Evolutionary conservation across 2,797 vertebrate species (phyloP).

Genomic region (Apogon talboti): DNA sequence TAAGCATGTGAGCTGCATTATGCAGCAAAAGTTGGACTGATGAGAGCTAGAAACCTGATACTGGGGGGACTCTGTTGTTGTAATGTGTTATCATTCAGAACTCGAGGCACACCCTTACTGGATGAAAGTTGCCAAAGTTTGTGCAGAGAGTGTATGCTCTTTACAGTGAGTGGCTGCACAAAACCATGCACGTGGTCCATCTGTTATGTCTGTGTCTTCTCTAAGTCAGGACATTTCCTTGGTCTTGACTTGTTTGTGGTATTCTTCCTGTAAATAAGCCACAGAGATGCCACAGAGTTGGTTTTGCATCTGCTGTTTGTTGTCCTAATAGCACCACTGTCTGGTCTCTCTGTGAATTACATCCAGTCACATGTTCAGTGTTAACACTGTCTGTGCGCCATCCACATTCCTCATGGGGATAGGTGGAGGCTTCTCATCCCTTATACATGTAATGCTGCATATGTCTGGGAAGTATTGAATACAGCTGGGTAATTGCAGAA

Average conservation of each 20-base stretch:
- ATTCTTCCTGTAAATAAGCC: not conserved
- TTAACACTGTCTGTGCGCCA: not conserved
- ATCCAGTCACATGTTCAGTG: constrained; percentile 11
- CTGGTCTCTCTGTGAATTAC: constrained; percentile 47
- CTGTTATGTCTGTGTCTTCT: not conserved
- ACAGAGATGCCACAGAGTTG: not conserved
- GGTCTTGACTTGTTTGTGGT: not conserved
- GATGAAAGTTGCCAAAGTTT: not conserved
- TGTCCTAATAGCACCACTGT: constrained; percentile 36
- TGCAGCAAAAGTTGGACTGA: not conserved
- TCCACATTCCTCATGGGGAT: constrained; percentile 1
- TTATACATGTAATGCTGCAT: not conserved
- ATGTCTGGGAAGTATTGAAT: not conserved
- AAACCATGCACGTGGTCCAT: not conserved
- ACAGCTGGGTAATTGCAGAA: not conserved
- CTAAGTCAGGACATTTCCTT: too few relatives aligned
- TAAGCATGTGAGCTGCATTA: constrained; percentile 18
- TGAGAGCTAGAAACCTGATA: constrained; percentile 18
- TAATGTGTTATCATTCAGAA: constrained; percentile 37
- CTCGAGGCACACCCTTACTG: constrained; percentile 34
- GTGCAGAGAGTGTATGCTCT: not conserved
- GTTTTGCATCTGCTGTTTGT: not conserved
- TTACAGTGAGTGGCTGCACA: not conserved
- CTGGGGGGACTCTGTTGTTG: constrained; percentile 25
- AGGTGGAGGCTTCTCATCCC: constrained; percentile 15